Base-by-base conservation (phyloP, 2,113 vertebrate species). In the Tautogolabrus adspersus region DNA sequence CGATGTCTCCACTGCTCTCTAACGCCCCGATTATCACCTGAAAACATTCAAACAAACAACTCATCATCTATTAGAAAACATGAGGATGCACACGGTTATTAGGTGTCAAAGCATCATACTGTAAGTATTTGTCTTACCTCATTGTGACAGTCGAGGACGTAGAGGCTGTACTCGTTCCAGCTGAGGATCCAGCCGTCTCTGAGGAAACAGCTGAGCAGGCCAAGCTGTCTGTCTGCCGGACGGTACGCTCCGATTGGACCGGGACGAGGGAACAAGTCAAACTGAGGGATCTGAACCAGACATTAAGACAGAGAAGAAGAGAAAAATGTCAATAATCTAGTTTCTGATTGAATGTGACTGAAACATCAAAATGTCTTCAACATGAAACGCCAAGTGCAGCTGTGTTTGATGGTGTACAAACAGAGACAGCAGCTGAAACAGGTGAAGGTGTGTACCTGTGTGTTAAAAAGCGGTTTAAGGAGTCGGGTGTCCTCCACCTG, bases 141-240 rank as follows among this genome's bases (percentile, higher is more conserved):
- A 0, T 95, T 97, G 51, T 96, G 8, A 21, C 93, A 96, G 88
- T 99, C 98, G 1, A 99, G 77, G 22, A 99, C 93, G 75, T 97
- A 98, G 80, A 99, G 90, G 64, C 97, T 97, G 81, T 99, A 97
- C 72, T 99, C 97, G 0, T 98, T 99, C 98, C 98, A 99, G 87
- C 96, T 98, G 77, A 99, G 84, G 67, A 99, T 94, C 97, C 97
- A 99, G 72, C 96, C 96, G 12, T 98, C 96, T 75, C 82, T 94
- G 38, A 95, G 94, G 88, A 98, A 99, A 57, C 97, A 98, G 0
- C 93, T 95, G 42, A 99, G 86, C 19, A 97, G 91, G 10, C 98
- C 98, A 10, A 99, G 93, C 85, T 98, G 96, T 51, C 94, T 94
- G 68, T 98, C 97, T 1, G 94, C 82, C 6, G 93, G 93, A 72